Evolutionary conservation across 2,113 vertebrate genomes (phyloP).

Genomic region (Myocastor coypus): DNA sequence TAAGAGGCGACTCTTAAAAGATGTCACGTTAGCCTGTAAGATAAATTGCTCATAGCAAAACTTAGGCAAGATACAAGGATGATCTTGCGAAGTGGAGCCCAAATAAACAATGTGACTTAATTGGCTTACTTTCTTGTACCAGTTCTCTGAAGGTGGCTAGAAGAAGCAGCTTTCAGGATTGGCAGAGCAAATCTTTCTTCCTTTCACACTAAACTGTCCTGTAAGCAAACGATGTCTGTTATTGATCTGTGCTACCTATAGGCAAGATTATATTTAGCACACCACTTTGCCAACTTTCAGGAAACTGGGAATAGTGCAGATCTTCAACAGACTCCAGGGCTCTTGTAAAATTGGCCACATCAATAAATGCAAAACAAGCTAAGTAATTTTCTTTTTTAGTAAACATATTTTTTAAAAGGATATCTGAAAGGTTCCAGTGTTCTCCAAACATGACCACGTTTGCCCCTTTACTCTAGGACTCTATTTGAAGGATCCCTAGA

Average conservation of each 20-base stretch:
- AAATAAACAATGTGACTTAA: background rate
- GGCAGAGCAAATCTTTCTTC: background rate
- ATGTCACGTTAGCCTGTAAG: background rate
- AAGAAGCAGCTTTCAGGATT: background rate
- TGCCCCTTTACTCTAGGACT: background rate
- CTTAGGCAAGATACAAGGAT: constrained; percentile 7
- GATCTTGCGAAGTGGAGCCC: background rate
- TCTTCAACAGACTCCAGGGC: background rate
- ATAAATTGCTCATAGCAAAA: constrained; percentile 29
- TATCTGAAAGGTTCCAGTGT: background rate
- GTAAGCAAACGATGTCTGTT: background rate
- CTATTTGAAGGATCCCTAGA: constrained; percentile 15
- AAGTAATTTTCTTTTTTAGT: background rate
- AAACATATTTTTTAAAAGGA: constrained; percentile 27
- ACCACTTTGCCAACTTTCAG: constrained; percentile 47
- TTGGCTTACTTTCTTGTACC: constrained; percentile 2
- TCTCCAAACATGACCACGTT: background rate
- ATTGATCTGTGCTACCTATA: constrained; percentile 30
- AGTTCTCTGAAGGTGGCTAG: background rate
- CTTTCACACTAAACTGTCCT: background rate
- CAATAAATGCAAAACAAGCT: constrained; percentile 34
- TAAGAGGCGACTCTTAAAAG: constrained; percentile 33
- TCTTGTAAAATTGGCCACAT: constrained; percentile 18
- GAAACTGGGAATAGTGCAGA: constrained; percentile 56
- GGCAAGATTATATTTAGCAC: constrained; percentile 35